These are phyloP conservation scores for Distichodus sexfasciatus DNA, from an alignment of 2,797 vertebrate species.

Conservation along the genomic window DNA sequence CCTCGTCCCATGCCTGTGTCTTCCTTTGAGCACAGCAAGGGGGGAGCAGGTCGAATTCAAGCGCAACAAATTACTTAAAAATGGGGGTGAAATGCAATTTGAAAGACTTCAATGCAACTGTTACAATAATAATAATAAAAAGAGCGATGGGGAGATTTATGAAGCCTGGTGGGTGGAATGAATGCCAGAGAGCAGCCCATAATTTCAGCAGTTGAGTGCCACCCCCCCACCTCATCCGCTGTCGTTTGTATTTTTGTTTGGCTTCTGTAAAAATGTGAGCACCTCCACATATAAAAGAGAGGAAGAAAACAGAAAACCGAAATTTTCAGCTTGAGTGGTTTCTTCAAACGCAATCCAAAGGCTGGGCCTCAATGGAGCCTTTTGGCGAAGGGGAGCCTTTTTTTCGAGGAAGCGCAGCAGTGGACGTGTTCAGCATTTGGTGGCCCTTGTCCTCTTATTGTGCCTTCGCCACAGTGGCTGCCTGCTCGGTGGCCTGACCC, in stretches of 20 bases:
- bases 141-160: conserved; percentile 57
- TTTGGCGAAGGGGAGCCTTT: conserved; percentile 46
- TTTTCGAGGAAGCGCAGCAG: conserved; percentile 73
- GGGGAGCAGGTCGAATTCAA: conserved; percentile 68
- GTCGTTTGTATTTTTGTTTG: conserved; percentile 50
- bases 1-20: conserved; percentile 63
- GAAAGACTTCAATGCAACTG: conserved; percentile 56
- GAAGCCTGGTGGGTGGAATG: conserved; percentile 48
- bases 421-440: conserved; percentile 78
- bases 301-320: conserved; percentile 65
- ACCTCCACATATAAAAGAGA: conserved; percentile 46
- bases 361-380: conserved; percentile 62
- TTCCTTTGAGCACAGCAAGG: conserved; percentile 61
- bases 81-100: conserved; percentile 67
- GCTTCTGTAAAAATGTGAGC: conserved; percentile 42
- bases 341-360: conserved; percentile 72
- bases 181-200: conserved; percentile 59
- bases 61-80: conserved; percentile 74
- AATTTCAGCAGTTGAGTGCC: conserved; percentile 58
- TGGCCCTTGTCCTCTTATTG: conserved; percentile 68
- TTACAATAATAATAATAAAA: conserved; percentile 60
- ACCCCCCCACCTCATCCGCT: conserved; percentile 39
- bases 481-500: conserved; percentile 48
- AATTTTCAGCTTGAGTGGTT: conserved; percentile 75
- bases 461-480: conserved; percentile 65